Evolutionary conservation across 1,140 invertebrate genomes (phyloP).

Genomic region (Drosophila asahinai): DNA sequence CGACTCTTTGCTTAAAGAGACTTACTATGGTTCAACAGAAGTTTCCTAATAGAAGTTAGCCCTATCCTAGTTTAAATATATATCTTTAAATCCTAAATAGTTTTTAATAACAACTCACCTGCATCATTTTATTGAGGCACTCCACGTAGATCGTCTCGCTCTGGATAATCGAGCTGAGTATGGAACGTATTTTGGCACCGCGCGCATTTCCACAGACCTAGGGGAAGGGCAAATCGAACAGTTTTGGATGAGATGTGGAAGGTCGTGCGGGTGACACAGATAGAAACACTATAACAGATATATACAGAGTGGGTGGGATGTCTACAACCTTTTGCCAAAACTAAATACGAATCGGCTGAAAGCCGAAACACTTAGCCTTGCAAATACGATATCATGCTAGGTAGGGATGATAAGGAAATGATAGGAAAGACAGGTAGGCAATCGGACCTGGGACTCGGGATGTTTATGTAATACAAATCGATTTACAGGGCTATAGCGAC

Average conservation of each 20-base stretch:
- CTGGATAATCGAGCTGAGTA: conserved; percentile 95
- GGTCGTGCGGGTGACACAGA: conserved; percentile 1
- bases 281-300: neutral
- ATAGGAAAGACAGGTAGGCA: too few relatives aligned
- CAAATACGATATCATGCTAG: neutral
- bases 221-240: neutral
- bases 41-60: too few relatives aligned
- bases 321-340: conserved; percentile 15
- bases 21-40: neutral
- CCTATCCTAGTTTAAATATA: neutral
- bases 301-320: neutral
- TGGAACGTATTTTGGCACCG: conserved; percentile 89
- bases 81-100: too few relatives aligned
- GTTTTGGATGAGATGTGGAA: conserved; percentile 5
- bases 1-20: neutral
- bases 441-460: neutral
- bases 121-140: conserved; percentile 94
- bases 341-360: conserved; percentile 10
- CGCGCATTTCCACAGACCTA: conserved; percentile 85
- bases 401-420: neutral
- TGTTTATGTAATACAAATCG: too few relatives aligned
- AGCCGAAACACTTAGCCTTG: neutral
- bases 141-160: conserved; percentile 96
- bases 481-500: conserved; percentile 1
- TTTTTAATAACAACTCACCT: conserved; percentile 87